A percentile compares a stretch with the other conserved stretches of the same genome.
These are phyloP conservation scores for Leuciscus idus DNA, from an alignment of 2,113 vertebrate genomes.

Conservation along the genomic window DNA sequence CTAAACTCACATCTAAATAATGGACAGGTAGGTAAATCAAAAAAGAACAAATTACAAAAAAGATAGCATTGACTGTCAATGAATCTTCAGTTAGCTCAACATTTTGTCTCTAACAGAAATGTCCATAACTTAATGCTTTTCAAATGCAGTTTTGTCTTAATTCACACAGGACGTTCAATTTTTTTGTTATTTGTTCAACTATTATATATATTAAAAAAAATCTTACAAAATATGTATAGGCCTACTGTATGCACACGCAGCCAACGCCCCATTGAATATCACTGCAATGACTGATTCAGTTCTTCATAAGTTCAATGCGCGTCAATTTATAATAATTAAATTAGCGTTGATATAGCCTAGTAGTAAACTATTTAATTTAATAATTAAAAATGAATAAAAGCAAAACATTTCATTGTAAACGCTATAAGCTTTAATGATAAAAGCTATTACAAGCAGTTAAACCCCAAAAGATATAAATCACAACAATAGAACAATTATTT, in stretches of 20 bases:
- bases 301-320: not conserved
- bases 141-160: not conserved
- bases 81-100: not conserved
- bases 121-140: not conserved
- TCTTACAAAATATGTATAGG: not conserved
- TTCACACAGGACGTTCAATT: not conserved
- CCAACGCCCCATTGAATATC: not conserved
- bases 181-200: not conserved
- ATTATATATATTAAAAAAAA: not conserved
- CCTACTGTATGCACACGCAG: not conserved
- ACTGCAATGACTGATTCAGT: not conserved
- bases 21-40: constrained; percentile 65
- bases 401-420: not conserved
- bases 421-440: too few relatives aligned
- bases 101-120: not conserved
- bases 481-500: not conserved
- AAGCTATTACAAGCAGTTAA: not conserved
- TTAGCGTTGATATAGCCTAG: not conserved
- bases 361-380: not conserved
- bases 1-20: constrained; percentile 69
- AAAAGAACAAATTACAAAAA: constrained; percentile 63
- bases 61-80: not conserved
- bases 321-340: not conserved
- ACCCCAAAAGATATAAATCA: not conserved
- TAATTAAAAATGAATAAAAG: not conserved